Evolutionary conservation across 1,140 invertebrate species (phyloP), one percentile per base, ranked within the genome.

Genomic region (Leucophenga varia): DNA sequence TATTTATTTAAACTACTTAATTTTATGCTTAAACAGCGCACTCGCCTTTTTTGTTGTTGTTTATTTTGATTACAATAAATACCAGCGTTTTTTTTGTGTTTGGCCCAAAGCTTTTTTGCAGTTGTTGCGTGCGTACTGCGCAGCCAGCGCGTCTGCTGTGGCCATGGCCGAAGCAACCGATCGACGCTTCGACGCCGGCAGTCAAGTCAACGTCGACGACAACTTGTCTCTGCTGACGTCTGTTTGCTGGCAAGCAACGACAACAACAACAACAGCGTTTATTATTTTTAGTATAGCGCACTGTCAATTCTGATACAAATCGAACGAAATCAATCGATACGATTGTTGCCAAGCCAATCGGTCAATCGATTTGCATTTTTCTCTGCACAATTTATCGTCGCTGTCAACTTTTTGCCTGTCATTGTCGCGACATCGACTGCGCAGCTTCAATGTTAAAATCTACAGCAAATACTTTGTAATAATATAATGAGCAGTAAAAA

Each of bases 1-100:
- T 57, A 61, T 63, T 67, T 67, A 65, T 67, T 63, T 65, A 65
- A 65, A 65, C 63, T 67, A 65, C 63, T 65, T 67, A 67, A 63
- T 49, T 65, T 65, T 67, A 35, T 65, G 63, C 64, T 65, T 65
- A 65, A 65, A 67, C 63, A 67, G 63, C 63, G 56, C 44, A 51
- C 46, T 67, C 43, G 53, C 36, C 6, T 6, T 32, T 19, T 22
- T 55, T 38, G 43, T 64, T 46, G 12, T 28, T 28, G 6, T 59
- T 60, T 55, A 14, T 46, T 41, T 49, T 43, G 42, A 54, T 43
- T 49, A 55, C 43, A 58, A 55, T 65, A 61, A 67, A 61, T 59
- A 52, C n/a, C n/a, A n/a, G n/a, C n/a, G n/a, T n/a, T 49, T 49
- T 40, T 39, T 46, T 36, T 47, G 19, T 50, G 49, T 47, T 54